Conservation (phyloP, 2,888 invertebrate species). For the Drymonia ruficornis region DNA sequence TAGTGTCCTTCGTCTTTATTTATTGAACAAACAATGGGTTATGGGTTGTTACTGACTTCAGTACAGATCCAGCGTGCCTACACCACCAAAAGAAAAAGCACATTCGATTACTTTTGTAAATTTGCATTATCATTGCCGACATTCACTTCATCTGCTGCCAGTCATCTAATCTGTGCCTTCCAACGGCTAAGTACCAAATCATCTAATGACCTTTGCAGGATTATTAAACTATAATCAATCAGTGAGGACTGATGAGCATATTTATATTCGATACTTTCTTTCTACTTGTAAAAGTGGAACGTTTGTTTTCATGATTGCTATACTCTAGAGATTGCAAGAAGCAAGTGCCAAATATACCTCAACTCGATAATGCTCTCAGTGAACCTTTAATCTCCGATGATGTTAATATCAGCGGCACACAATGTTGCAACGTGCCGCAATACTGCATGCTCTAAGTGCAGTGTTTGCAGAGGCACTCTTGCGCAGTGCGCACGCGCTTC, state of each 20-base stretch:
- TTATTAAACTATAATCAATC: neutral
- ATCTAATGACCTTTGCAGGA: neutral
- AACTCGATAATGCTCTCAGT: neutral
- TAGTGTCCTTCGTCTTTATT: no score
- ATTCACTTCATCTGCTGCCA: neutral
- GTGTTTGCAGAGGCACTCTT: slow-evolving; percentile 19
- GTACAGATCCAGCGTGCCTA: neutral
- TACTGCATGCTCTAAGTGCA: slow-evolving; percentile 18
- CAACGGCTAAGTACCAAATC: neutral
- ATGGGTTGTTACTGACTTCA: no score
- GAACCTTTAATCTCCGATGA: slow-evolving; percentile 7
- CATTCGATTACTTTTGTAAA: neutral
- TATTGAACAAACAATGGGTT: no score
- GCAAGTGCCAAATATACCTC: no score
- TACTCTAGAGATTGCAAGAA: no score
- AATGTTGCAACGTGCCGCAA: slow-evolving; percentile 15
- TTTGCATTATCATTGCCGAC: neutral
- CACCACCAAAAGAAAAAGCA: neutral
- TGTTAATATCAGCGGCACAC: neutral
- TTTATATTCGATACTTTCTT: neutral
- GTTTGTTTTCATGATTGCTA: no score
- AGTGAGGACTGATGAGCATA: neutral
- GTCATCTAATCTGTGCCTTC: neutral
- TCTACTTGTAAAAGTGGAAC: neutral
- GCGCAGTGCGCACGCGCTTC: slow-evolving; percentile 10